Evolutionary conservation across 2,113 vertebrate species (phyloP).

Genomic region (Pavo muticus): DNA sequence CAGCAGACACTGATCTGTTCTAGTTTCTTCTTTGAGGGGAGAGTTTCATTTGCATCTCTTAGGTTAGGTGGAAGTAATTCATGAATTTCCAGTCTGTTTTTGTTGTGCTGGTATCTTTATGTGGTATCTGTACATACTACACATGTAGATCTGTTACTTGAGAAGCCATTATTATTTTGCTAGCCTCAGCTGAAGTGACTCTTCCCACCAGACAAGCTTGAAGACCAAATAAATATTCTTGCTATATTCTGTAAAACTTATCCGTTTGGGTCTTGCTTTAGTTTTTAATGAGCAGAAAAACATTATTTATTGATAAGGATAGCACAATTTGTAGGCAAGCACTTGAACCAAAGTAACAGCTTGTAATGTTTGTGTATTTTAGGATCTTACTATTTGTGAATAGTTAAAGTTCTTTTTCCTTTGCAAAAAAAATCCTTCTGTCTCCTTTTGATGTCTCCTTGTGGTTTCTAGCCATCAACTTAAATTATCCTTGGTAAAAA

Average conservation of each 20-base stretch:
- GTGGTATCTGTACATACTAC: background rate
- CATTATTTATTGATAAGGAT: background rate
- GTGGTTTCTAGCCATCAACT: background rate
- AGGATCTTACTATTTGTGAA: background rate
- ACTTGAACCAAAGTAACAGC: background rate
- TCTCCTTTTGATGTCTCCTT: background rate
- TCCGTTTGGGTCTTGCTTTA: background rate
- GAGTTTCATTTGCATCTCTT: background rate
- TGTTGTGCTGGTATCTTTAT: background rate
- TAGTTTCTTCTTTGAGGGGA: background rate
- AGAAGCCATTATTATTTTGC: background rate
- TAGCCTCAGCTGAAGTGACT: background rate
- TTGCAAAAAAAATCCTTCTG: background rate
- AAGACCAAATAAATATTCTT: background rate
- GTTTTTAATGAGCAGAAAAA: background rate
- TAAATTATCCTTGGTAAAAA: conserved; percentile 4
- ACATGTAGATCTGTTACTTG: background rate
- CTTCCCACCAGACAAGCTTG: background rate
- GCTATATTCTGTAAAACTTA: background rate
- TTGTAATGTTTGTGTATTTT: background rate
- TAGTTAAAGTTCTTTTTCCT: background rate
- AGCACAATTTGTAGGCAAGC: background rate
- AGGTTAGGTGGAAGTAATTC: background rate
- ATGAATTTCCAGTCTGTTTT: background rate
- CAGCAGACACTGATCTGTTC: background rate